Percentiles rank a stretch among this genome's conserved stretches.
Evolutionary conservation across 2,888 invertebrate genomes (phyloP).

Genomic region (Hartigia nigra): DNA sequence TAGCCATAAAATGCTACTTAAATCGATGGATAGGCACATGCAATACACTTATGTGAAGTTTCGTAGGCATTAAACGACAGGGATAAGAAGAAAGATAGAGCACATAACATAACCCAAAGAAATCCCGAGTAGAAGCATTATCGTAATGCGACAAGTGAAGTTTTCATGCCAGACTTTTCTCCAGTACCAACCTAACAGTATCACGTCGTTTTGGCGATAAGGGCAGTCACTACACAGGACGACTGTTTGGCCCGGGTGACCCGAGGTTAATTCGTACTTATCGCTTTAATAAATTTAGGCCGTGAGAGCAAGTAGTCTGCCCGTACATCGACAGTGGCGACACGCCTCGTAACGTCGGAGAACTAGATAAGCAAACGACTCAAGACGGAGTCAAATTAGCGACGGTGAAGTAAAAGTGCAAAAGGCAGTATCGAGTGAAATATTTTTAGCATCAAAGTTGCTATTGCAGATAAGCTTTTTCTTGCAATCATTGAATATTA

Average conservation of each 20-base stretch:
- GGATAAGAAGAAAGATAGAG: not conserved
- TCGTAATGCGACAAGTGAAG: not conserved
- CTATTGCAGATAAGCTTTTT: not conserved
- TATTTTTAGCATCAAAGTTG: not conserved
- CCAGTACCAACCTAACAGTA: slow-evolving; percentile 3
- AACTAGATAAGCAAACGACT: not conserved
- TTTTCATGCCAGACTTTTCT: not conserved
- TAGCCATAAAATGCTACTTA: not conserved
- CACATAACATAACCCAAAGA: not conserved
- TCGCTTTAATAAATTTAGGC: slow-evolving; percentile 14
- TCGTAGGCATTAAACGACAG: not conserved
- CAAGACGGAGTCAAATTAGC: not conserved
- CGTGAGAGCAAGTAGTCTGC: not conserved
- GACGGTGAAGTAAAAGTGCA: not conserved
- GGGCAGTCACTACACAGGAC: not conserved
- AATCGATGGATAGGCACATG: not conserved
- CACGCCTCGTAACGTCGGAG: not conserved
- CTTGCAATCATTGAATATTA: not conserved
- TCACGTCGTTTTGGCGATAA: slow-evolving; percentile 2
- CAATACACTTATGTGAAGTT: not conserved
- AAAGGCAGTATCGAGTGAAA: not conserved
- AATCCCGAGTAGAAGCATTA: not conserved
- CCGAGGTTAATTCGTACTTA: slow-evolving; percentile 19
- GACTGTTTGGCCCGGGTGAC: slow-evolving; percentile 15
- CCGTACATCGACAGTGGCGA: not conserved